A percentile compares a stretch with the other conserved stretches of the same genome.
phyloP scores from a whole-genome alignment of 2,113 vertebrate species.

The Notarius lentiginosus region DNA sequence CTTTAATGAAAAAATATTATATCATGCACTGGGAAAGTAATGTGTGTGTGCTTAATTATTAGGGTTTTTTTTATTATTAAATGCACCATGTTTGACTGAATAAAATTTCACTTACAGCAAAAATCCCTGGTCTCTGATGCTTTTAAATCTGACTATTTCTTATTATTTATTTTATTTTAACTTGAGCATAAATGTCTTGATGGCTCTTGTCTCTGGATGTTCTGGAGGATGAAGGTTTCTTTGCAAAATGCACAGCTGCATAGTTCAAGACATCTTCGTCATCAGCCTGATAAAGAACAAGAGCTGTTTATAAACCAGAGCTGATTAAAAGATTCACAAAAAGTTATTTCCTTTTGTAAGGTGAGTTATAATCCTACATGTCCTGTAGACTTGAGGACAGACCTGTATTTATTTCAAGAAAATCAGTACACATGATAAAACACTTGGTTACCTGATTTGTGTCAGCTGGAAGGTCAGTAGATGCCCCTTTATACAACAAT shows the following conservation, averaged over 20 bases:
- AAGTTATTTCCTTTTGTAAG: background rate
- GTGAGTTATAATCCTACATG: background rate
- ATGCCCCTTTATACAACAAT: background rate
- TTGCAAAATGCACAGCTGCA: background rate
- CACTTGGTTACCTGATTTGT: background rate
- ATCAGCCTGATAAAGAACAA: background rate
- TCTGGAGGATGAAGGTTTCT: conserved; percentile 4
- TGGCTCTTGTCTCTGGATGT: background rate
- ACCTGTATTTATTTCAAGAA: background rate
- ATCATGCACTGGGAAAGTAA: too few relatives aligned
- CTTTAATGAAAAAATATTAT: background rate
- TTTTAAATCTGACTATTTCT: background rate
- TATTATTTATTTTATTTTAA: background rate
- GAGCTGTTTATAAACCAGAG: background rate
- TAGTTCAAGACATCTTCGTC: conserved; percentile 2
- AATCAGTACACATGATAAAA: background rate
- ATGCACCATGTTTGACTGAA: background rate
- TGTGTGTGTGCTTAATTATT: too few relatives aligned
- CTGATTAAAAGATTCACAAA: background rate
- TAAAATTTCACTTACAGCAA: background rate
- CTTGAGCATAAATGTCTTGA: background rate
- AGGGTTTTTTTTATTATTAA: too few relatives aligned
- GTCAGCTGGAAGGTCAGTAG: background rate
- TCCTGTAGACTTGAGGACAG: background rate
- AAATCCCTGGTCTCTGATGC: too few relatives aligned